Evolutionary conservation across 2,797 vertebrate species (phyloP).

Genomic region (Semotilus atromaculatus): DNA sequence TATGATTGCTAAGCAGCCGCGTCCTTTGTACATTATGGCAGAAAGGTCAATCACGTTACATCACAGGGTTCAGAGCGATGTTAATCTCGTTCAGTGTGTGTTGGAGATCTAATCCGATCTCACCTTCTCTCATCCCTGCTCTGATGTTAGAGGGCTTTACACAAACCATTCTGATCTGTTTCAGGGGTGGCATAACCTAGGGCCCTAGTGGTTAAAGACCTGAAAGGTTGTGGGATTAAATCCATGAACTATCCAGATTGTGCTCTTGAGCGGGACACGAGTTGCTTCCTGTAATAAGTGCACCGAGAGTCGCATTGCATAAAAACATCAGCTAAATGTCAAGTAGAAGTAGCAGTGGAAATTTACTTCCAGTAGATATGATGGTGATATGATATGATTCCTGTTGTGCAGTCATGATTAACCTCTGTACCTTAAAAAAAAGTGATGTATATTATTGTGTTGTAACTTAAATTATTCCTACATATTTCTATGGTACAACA

Average conservation of each 20-base stretch:
- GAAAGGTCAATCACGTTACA: constrained; percentile 70
- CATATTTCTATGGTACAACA: neutral
- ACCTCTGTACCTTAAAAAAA: neutral
- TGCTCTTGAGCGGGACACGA: neutral
- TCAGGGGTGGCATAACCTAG: neutral
- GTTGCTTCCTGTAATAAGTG: neutral
- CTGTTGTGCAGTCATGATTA: neutral
- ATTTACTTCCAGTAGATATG: neutral
- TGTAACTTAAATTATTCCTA: neutral
- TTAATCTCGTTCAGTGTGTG: constrained; percentile 73
- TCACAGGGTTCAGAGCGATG: constrained; percentile 70
- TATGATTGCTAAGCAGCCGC: constrained; percentile 37
- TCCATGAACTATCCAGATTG: constrained; percentile 4
- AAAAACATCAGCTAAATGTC: constrained; percentile 24
- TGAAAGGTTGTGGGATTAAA: constrained; percentile 5
- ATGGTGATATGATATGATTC: neutral
- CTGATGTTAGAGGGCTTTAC: constrained; percentile 44
- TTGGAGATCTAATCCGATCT: constrained; percentile 71
- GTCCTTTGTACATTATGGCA: constrained; percentile 61
- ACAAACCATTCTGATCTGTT: constrained; percentile 37
- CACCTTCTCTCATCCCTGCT: constrained; percentile 63
- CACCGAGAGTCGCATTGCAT: neutral
- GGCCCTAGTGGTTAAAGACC: constrained; percentile 11
- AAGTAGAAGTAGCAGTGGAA: neutral
- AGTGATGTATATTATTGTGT: neutral